A percentile compares a stretch with the other conserved stretches of the same genome.
Evolutionary conservation across 2,797 vertebrate species (phyloP).

Genomic region (Gobio occitaniae): DNA sequence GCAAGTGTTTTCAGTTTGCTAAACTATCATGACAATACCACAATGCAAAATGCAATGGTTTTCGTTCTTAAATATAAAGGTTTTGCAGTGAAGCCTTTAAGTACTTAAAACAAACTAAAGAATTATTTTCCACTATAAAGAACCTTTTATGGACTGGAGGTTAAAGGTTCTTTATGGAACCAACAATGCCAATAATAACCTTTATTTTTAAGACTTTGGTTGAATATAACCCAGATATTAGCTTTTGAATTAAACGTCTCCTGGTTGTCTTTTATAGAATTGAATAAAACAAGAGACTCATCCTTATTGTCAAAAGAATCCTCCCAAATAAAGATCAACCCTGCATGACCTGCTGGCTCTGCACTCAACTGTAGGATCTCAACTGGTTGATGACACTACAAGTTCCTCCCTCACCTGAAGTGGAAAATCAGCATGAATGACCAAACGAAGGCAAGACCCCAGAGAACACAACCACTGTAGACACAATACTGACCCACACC

Average conservation of each 20-base stretch:
- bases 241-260: not conserved
- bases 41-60: not conserved
- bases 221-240: not conserved
- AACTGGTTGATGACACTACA: not conserved
- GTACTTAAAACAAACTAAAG: not conserved
- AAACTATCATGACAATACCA: not conserved
- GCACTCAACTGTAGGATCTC: not conserved
- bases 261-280: constrained; percentile 31
- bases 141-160: not conserved
- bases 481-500: not conserved
- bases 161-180: not conserved
- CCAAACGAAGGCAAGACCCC: not conserved
- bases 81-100: not conserved
- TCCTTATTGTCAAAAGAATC: not conserved
- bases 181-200: not conserved
- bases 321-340: constrained; percentile 1
- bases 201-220: not conserved
- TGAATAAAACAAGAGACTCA: constrained; percentile 26
- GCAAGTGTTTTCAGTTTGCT: not conserved
- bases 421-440: not conserved
- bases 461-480: not conserved
- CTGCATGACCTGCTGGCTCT: not conserved
- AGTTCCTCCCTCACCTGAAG: not conserved
- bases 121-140: not conserved
- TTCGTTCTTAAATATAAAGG: not conserved